A percentile compares a stretch with the other conserved stretches of the same genome.
Conservation (phyloP, 2,888 invertebrate genomes). For the Yponomeuta sedellus region DNA sequence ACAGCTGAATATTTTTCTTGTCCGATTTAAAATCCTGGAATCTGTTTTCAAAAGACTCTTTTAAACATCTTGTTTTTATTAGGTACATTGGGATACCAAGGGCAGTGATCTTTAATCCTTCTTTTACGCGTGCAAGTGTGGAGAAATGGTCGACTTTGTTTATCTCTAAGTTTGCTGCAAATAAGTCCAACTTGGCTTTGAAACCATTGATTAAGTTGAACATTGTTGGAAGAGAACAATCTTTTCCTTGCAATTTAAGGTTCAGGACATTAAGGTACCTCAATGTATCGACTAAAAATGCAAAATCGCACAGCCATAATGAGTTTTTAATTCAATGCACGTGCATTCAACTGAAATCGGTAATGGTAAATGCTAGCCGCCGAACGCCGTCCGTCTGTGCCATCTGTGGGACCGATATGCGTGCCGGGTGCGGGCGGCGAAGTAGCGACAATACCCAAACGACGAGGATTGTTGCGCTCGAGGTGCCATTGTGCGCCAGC, state of each 20-base stretch:
- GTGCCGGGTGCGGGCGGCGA: no score
- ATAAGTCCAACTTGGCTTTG: slow-evolving; percentile 16
- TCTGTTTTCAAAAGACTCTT: no score
- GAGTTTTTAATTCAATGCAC: not conserved
- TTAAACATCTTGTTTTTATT: no score
- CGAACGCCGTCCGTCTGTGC: no score
- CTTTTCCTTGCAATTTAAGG: slow-evolving; percentile 19
- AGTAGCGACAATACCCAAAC: no score
- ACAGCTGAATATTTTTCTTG: no score
- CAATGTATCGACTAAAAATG: not conserved
- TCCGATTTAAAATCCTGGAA: no score
- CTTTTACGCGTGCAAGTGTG: slow-evolving; percentile 12
- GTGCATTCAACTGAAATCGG: no score
- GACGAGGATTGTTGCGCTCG: no score
- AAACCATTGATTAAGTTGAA: slow-evolving; percentile 18
- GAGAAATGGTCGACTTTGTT: slow-evolving; percentile 13
- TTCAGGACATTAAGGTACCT: not conserved
- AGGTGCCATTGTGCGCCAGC: no score
- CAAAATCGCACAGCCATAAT: not conserved
- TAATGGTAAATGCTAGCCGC: no score
- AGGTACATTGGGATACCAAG: not conserved
- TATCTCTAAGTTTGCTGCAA: slow-evolving; percentile 13
- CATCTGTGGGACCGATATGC: no score
- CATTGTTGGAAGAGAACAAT: slow-evolving; percentile 21
- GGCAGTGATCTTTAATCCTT: not conserved